Base-by-base conservation (phyloP, 2,888 invertebrate genomes). In the Andrena praecox region DNA sequence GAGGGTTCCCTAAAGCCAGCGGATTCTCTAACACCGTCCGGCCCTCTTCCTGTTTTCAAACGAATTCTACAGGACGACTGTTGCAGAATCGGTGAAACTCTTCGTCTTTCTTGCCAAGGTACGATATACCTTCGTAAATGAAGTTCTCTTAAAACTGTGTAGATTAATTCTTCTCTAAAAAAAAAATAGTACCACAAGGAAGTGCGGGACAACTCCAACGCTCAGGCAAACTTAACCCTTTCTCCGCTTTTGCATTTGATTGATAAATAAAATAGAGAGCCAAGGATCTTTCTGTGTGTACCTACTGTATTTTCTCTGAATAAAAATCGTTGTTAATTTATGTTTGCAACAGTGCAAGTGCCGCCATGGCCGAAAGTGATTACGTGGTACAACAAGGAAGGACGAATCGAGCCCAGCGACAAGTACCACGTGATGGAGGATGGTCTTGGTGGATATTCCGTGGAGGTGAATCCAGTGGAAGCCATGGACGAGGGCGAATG, bases 401-500 rank as follows among this genome's bases (percentile, higher is more conserved):
- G 97, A 1, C 96, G 96, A 54, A 95, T 98, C 56, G 96, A 97
- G 66, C 94, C 96, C 0, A 95, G 95, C 66, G 96, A 96, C 20
- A 96, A 96, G 89, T 98, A 97, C 93, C 96, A 96, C 89, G 94
- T 96, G 42, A 94, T 96, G 90, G 97, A 97, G 92, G 97, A 98
- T 93, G 98, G 98, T 2, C 95, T 97, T 62, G 98, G 98, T 48
- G 96, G 97, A 52, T 97, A 97, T 93, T 95, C 97, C 91, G 94
- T 98, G 72, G 97, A 97, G 93, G 95, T 97, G 6, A 95, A 96
- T 85, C 96, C 96, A 0, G 96, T 97, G 0, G 97, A 97, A 94
- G 97, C 97, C 86, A 95, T 95, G 59, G 98, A 98, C 91, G 97
- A 97, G 89, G 98, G 98, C 20, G 97, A 98, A 93, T 98, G 98